phyloP scores from a whole-genome alignment of 2,797 vertebrate genomes.

The Acridotheres tristis region DNA sequence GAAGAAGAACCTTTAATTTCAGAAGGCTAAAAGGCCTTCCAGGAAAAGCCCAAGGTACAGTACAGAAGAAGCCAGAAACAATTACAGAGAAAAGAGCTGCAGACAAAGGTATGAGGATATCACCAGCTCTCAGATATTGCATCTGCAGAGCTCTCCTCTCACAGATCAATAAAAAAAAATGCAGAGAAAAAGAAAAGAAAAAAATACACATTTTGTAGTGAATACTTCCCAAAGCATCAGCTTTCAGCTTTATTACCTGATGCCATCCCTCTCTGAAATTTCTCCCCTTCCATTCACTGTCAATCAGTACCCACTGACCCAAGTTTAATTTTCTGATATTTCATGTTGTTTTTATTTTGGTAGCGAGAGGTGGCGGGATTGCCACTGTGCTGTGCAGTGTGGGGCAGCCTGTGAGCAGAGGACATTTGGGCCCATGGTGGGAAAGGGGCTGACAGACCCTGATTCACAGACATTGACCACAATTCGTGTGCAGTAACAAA shows the following conservation, averaged over 20 bases:
- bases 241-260: background rate
- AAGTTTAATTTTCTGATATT: background rate
- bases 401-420: background rate
- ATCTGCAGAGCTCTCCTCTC: background rate
- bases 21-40: background rate
- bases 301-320: background rate
- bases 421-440: background rate
- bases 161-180: constrained; percentile 22
- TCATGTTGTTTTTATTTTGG: background rate
- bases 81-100: background rate
- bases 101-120: background rate
- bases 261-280: background rate
- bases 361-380: background rate
- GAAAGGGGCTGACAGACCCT: background rate
- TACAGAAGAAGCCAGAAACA: background rate
- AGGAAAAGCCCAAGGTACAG: background rate
- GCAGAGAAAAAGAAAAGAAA: constrained; percentile 1
- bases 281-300: background rate
- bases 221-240: background rate
- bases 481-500: background rate
- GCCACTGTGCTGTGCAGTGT: background rate
- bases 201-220: background rate
- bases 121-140: background rate
- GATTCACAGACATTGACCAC: background rate
- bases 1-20: constrained; percentile 10